Evolutionary conservation across 2,113 vertebrate genomes (phyloP).

Genomic region (Semicossyphus pulcher): DNA sequence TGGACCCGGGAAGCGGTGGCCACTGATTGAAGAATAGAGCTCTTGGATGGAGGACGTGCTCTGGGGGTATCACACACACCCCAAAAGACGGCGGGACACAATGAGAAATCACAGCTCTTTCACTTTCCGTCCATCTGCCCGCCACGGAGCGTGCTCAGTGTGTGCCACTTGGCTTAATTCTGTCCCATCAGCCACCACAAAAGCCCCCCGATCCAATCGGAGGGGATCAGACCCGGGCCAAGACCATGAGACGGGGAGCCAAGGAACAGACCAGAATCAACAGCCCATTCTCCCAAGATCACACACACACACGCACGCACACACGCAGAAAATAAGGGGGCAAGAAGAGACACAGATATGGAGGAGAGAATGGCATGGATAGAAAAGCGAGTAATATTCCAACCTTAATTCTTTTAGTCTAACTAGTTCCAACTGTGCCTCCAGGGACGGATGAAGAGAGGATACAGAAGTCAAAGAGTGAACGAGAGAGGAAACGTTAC

Average conservation of each 20-base stretch:
- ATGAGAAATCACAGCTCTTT: slow-evolving; percentile 84
- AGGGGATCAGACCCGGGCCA: slow-evolving; percentile 78
- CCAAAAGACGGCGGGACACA: slow-evolving; percentile 80
- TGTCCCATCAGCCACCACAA: slow-evolving; percentile 82
- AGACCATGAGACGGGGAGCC: slow-evolving; percentile 76
- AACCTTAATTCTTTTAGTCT: slow-evolving; percentile 16
- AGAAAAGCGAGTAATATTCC: slow-evolving; percentile 7
- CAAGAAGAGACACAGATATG: slow-evolving; percentile 26
- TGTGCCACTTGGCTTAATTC: slow-evolving; percentile 83
- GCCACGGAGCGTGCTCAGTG: slow-evolving; percentile 76
- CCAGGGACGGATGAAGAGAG: slow-evolving; percentile 25
- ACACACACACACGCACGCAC: slow-evolving; percentile 37
- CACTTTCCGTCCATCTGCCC: slow-evolving; percentile 82
- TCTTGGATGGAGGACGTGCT: slow-evolving; percentile 76
- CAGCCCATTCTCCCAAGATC: slow-evolving; percentile 80
- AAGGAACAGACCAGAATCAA: slow-evolving; percentile 81
- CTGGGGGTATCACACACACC: slow-evolving; percentile 73
- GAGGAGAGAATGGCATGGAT: slow-evolving; percentile 4
- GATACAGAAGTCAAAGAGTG: slow-evolving; percentile 52
- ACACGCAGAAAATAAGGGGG: slow-evolving; percentile 31
- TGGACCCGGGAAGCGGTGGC: slow-evolving; percentile 76
- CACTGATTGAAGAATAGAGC: slow-evolving; percentile 79
- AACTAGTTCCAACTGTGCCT: slow-evolving; percentile 20
- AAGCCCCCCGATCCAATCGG: slow-evolving; percentile 83
- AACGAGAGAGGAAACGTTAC: slow-evolving; percentile 33